Conservation (phyloP, 2,888 invertebrate species). For the Pediacus dermestoides region DNA sequence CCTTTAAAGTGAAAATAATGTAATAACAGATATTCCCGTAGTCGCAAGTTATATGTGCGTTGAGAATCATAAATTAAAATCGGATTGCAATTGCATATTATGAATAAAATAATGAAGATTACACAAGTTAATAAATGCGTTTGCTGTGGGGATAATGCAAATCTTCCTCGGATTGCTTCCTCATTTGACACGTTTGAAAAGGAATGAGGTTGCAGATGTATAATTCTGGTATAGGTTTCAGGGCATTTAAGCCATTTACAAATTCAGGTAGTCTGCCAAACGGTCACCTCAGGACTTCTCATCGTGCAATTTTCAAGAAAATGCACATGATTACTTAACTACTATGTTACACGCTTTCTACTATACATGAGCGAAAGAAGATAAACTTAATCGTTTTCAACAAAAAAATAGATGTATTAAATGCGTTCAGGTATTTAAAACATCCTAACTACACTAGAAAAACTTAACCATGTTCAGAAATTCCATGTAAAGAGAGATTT, state of each 20-base stretch:
- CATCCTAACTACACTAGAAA: too few relatives aligned
- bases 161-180: slow-evolving; percentile 32
- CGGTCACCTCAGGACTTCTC: slow-evolving; percentile 32
- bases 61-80: not conserved
- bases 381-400: too few relatives aligned
- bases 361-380: too few relatives aligned
- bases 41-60: not conserved
- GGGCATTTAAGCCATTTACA: slow-evolving; percentile 29
- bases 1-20: too few relatives aligned
- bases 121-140: slow-evolving; percentile 28
- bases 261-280: slow-evolving; percentile 38
- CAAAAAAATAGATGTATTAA: too few relatives aligned
- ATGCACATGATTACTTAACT: slow-evolving; percentile 41
- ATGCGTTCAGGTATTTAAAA: too few relatives aligned
- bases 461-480: too few relatives aligned
- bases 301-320: slow-evolving; percentile 35
- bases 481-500: too few relatives aligned
- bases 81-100: slow-evolving; percentile 25
- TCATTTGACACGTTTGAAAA: slow-evolving; percentile 34
- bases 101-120: slow-evolving; percentile 32
- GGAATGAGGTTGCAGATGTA: slow-evolving; percentile 23
- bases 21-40: too few relatives aligned
- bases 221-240: slow-evolving; percentile 27
- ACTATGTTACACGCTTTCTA: slow-evolving; percentile 36
- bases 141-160: slow-evolving; percentile 31